phyloP scores from a whole-genome alignment of 2,797 vertebrate genomes.

The Melanotaenia boesemani region DNA sequence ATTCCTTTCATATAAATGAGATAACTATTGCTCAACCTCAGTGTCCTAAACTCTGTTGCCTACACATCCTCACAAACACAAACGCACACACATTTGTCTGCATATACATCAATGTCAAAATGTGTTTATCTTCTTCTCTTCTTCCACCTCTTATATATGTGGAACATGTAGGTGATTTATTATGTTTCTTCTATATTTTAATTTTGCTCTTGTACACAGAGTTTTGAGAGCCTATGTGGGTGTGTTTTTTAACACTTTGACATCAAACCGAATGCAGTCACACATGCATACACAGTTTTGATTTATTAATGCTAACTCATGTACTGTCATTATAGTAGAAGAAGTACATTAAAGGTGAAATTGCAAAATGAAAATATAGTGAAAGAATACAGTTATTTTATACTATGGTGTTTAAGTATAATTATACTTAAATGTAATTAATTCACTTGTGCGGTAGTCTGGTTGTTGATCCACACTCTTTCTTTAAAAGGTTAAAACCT shows the following conservation, averaged over 20 bases:
- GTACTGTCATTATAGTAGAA: conserved; percentile 44
- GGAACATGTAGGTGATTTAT: too few relatives aligned
- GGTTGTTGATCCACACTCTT: conserved; percentile 36
- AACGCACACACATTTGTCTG: background rate
- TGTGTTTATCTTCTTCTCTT: background rate
- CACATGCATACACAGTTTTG: conserved; percentile 16
- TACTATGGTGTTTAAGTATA: conserved; percentile 55
- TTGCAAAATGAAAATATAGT: conserved; percentile 23
- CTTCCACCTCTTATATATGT: background rate
- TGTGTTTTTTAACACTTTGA: too few relatives aligned
- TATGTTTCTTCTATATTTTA: too few relatives aligned
- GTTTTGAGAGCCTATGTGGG: too few relatives aligned
- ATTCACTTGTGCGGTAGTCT: conserved; percentile 35
- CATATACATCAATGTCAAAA: conserved; percentile 5
- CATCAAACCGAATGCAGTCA: background rate
- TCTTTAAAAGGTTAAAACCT: conserved; percentile 39
- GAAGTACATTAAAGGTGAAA: conserved; percentile 22
- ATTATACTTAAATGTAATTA: conserved; percentile 41
- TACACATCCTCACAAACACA: conserved; percentile 29
- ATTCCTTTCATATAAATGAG: conserved; percentile 72
- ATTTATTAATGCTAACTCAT: conserved; percentile 34
- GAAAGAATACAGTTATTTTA: conserved; percentile 39
- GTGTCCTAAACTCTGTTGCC: conserved; percentile 44
- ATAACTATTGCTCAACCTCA: conserved; percentile 48
- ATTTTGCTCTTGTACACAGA: too few relatives aligned